Conservation (phyloP, 2,797 vertebrate genomes). For the Dromococcyx pavoninus region DNA sequence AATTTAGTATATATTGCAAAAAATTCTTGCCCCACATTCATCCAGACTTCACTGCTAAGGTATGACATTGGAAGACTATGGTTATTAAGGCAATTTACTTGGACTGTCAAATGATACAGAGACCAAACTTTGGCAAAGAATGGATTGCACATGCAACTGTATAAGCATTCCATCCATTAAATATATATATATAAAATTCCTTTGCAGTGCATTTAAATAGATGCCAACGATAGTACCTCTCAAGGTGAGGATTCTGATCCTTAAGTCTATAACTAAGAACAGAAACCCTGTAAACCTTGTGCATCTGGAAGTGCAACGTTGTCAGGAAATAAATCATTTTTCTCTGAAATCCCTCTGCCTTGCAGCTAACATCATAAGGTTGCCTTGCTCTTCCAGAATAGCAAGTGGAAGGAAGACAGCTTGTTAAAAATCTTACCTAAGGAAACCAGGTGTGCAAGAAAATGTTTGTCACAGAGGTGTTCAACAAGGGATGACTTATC, state of each 20-base stretch:
- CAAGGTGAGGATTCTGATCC: background rate
- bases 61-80: background rate
- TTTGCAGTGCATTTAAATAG: background rate
- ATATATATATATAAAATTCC: background rate
- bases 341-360: background rate
- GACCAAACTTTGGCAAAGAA: background rate
- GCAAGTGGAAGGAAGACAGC: background rate
- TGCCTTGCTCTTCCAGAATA: background rate
- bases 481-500: background rate
- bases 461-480: background rate
- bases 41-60: background rate
- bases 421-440: background rate
- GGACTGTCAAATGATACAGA: background rate
- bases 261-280: background rate
- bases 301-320: background rate
- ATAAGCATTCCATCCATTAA: background rate
- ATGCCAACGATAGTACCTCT: background rate
- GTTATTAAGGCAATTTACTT: background rate
- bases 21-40: background rate
- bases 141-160: fast-evolving
- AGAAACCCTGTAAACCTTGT: background rate
- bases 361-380: background rate
- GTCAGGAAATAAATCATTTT: background rate
- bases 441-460: background rate
- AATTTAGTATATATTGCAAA: conserved; percentile 42